Evolutionary conservation across 1,140 invertebrate species (phyloP).

Genomic region (Drosophila repleta): DNA sequence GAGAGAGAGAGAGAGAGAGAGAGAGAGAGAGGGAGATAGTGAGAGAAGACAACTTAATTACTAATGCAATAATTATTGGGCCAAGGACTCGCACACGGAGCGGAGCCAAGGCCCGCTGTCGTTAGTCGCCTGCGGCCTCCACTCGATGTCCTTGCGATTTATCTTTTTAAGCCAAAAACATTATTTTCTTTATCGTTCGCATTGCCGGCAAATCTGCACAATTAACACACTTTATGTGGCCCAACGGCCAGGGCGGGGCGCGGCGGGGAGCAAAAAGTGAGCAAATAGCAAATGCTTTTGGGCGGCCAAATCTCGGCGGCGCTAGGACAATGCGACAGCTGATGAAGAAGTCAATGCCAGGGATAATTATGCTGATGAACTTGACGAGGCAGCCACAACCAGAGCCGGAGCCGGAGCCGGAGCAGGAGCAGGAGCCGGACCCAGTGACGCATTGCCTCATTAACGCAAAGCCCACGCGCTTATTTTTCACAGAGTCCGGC

Average conservation of each 20-base stretch:
- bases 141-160: constrained; percentile 60
- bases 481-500: constrained; percentile 32
- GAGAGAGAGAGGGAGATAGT: no score
- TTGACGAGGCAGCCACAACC: constrained; percentile 50
- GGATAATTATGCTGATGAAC: constrained; percentile 78
- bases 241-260: neutral
- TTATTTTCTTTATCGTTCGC: constrained; percentile 61
- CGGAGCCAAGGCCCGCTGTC: neutral
- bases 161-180: constrained; percentile 74
- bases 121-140: constrained; percentile 36
- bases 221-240: constrained; percentile 79
- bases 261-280: neutral
- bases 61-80: constrained; percentile 49
- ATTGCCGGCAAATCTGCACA: constrained; percentile 67
- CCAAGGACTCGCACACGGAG: neutral
- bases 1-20: no score
- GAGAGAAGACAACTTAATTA: constrained; percentile 42
- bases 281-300: constrained; percentile 28
- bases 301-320: constrained; percentile 31
- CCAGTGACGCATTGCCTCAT: constrained; percentile 78
- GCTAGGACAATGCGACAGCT: constrained; percentile 59
- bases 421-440: constrained; percentile 7
- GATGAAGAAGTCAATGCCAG: constrained; percentile 76
- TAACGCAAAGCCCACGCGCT: constrained; percentile 71
- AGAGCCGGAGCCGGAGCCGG: no score